A percentile compares a stretch with the other conserved stretches of the same genome.
phyloP scores from a whole-genome alignment of 2,113 vertebrate species.

The Trogon melanurus region DNA sequence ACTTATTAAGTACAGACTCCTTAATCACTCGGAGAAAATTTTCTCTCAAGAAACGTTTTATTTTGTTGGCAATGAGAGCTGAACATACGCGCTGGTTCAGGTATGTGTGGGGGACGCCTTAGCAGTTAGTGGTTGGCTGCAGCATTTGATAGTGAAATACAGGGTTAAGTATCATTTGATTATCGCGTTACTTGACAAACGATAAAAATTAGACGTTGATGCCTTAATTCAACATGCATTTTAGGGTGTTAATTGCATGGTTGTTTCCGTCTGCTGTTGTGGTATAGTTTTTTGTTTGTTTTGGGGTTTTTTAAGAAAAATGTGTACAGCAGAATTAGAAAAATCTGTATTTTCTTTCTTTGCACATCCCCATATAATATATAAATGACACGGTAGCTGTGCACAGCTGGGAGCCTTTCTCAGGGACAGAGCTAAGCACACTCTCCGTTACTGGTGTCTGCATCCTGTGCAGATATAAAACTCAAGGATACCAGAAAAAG shows the following conservation, averaged over 20 bases:
- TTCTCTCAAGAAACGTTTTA: not conserved
- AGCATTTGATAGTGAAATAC: rapidly evolving
- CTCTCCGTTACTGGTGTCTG: not conserved
- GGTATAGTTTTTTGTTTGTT: not conserved
- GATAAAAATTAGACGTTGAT: not conserved
- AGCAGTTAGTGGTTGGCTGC: not conserved
- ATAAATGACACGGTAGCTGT: rapidly evolving
- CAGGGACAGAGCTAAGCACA: not conserved
- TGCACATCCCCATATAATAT: rapidly evolving
- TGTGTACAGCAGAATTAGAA: not conserved
- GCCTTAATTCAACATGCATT: not conserved
- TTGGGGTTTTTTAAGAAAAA: not conserved
- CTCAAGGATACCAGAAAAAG: not conserved
- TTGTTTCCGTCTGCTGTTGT: not conserved
- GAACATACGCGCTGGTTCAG: not conserved
- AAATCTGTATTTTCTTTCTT: not conserved
- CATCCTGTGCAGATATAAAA: not conserved
- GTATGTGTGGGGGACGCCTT: not conserved
- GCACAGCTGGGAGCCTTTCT: not conserved
- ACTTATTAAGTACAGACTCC: not conserved
- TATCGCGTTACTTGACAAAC: not conserved
- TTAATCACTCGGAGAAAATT: not conserved
- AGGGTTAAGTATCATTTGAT: not conserved
- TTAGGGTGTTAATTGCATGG: not conserved
- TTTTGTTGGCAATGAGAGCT: not conserved